Percentiles rank a stretch among this genome's conserved stretches.
Conservation (phyloP, 2,888 invertebrate genomes). For the Apamea crenata region DNA sequence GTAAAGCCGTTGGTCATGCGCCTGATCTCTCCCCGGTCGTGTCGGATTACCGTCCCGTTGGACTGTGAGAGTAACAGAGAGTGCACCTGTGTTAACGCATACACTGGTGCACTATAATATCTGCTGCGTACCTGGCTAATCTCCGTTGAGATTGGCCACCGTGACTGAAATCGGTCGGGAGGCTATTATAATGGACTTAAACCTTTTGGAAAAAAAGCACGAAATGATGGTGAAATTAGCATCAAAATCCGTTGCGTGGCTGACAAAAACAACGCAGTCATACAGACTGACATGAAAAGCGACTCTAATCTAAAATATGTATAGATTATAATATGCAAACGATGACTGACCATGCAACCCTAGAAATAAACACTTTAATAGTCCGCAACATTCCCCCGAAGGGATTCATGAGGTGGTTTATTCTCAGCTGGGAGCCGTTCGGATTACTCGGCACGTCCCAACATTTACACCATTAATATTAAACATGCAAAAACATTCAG, state of each 20-base stretch:
- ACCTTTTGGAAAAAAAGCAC: not conserved
- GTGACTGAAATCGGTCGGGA: too few species aligned
- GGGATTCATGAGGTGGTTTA: slow-evolving; percentile 16
- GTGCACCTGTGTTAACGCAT: too few species aligned
- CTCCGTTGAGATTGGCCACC: too few species aligned
- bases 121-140: too few species aligned
- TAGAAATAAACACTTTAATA: slow-evolving; percentile 12
- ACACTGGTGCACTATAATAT: too few species aligned
- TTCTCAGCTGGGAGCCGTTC: not conserved
- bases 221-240: not conserved
- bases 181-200: not conserved
- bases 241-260: not conserved
- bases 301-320: not conserved
- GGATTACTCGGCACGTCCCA: slow-evolving; percentile 24
- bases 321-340: not conserved
- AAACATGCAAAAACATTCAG: slow-evolving; percentile 60
- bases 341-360: not conserved
- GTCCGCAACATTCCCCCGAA: not conserved
- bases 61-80: too few species aligned
- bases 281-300: not conserved
- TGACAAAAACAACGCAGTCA: not conserved
- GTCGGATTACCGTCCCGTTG: too few species aligned
- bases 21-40: too few species aligned
- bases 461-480: slow-evolving; percentile 49
- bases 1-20: too few species aligned